Conservation (phyloP, 2,888 invertebrate species). For the Sphaerophoria rueppellii region DNA sequence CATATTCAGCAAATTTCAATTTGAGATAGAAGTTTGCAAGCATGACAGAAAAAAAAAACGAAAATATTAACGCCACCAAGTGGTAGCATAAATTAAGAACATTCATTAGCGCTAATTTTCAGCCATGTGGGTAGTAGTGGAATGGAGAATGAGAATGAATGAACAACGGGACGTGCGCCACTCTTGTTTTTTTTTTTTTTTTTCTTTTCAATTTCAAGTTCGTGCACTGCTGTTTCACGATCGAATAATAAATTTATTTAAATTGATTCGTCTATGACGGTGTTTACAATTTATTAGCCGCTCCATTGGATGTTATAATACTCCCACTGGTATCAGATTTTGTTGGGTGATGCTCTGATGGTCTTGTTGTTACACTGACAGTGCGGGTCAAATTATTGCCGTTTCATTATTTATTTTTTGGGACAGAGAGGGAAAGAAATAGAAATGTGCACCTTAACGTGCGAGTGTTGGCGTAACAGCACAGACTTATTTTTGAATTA, state of each 20-base stretch:
- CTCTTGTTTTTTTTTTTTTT: not conserved
- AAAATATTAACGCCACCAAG: constrained; percentile 8
- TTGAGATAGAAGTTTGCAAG: too few species aligned
- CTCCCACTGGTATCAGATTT: constrained; percentile 22
- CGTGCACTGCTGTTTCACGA: constrained; percentile 36
- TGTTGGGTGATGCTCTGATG: constrained; percentile 28
- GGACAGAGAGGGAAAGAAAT: too few species aligned
- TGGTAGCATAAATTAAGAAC: constrained; percentile 36
- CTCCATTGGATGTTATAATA: constrained; percentile 49
- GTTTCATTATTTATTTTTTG: too few species aligned
- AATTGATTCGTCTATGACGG: constrained; percentile 67
- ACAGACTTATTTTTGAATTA: too few species aligned
- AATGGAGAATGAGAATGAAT: constrained; percentile 34
- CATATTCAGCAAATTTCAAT: constrained; percentile 55
- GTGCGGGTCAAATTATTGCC: not conserved
- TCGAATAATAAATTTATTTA: constrained; percentile 69
- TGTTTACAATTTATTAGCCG: constrained; percentile 69
- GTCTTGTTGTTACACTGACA: not conserved
- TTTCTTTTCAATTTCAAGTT: not conserved
- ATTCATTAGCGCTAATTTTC: constrained; percentile 33
- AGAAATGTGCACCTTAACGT: too few species aligned
- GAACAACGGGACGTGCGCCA: constrained; percentile 8
- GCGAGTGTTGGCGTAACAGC: too few species aligned
- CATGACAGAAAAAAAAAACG: constrained; percentile 21
- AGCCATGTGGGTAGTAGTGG: constrained; percentile 49